Conservation (phyloP, 2,888 invertebrate species). For the Mesochorus sp. region DNA sequence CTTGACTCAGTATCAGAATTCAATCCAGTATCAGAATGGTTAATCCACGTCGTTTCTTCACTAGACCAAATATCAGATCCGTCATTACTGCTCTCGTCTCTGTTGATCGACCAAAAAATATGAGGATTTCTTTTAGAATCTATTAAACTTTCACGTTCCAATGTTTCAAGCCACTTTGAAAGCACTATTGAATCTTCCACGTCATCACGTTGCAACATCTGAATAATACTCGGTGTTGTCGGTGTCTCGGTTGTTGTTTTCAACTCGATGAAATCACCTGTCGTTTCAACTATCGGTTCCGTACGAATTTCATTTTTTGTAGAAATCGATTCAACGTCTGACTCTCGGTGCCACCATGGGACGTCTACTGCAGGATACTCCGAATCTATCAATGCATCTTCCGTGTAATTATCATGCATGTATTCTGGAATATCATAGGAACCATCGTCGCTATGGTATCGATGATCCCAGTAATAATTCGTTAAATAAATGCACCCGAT, state of each 20-base stretch:
- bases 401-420: not conserved
- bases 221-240: not conserved
- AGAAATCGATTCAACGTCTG: not conserved
- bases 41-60: not conserved
- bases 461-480: constrained; percentile 1
- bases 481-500: constrained; percentile 39
- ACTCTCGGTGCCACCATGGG: not conserved
- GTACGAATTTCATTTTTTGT: not conserved
- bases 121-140: not conserved
- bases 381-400: not conserved
- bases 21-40: not conserved
- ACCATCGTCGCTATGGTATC: not conserved
- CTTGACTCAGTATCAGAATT: not conserved
- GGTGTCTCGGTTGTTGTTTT: not conserved
- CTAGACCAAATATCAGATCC: not conserved
- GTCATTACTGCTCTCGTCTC: not conserved
- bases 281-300: not conserved
- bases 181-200: not conserved
- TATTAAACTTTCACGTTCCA: not conserved
- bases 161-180: not conserved
- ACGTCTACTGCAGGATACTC: not conserved
- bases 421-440: not conserved
- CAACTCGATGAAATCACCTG: not conserved
- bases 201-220: not conserved
- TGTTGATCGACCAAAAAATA: not conserved